Evolutionary conservation across 2,888 invertebrate genomes (phyloP), one percentile per base, ranked within the genome.

Genomic region (Diaperis boleti): DNA sequence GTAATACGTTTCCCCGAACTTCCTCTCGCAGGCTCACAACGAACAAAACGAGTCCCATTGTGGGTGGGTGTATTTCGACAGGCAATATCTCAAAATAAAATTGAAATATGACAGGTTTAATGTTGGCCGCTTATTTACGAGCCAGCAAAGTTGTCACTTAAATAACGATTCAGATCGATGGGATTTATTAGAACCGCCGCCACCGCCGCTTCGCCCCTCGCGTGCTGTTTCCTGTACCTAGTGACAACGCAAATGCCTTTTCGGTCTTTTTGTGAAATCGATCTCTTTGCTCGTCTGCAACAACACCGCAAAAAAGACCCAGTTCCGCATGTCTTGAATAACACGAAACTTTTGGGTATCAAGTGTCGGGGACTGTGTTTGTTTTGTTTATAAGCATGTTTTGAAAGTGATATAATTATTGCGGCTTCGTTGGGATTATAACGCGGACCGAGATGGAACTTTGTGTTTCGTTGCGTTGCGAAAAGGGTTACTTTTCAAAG

Each of bases 181-280:
- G 18, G 54, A 50, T 50, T 59, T 45, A 44, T 37, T 13, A n/a
- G 52, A 37, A 52, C 29, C 26, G 55, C 15, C 26, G 13, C 29
- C 44, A 4, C 37, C 10, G n/a, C n/a, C n/a, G n/a, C n/a, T n/a
- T n/a, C 15, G 15, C n/a, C 37, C 31, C 22, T 45, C 47, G 29
- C 56, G 47, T n/a, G n/a, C n/a, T 56, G 41, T 62, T 62, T 56
- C 62, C 57, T 56, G 44, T 26, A n/a, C n/a, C n/a, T n/a, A 13
- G 66, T 66, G 66, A 68, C 68, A 67, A 52, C 64, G 65, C 44
- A 64, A 55, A 67, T 70, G 66, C 71, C 52, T 67, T 59, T 69
- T 73, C 74, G 75, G 74, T 63, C 69, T 69, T 66, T 74, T 71
- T 75, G 73, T 74, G 75, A 70, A 72, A 76, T 68, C 69, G 75